phyloP scores from a whole-genome alignment of 2,797 vertebrate species.

The Sorex maritimensis region DNA sequence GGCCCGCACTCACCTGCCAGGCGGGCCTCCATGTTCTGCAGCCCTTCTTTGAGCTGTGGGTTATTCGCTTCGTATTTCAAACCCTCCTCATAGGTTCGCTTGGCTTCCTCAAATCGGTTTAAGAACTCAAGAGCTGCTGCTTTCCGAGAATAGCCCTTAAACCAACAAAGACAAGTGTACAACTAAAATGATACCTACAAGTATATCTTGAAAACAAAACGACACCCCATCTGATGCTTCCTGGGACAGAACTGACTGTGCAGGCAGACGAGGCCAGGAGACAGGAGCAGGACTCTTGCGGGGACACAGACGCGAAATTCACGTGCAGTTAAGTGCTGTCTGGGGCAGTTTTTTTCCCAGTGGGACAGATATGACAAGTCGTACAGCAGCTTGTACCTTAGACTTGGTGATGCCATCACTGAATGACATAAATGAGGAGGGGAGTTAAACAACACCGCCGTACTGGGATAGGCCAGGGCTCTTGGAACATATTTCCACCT shows the following conservation, averaged over 20 bases:
- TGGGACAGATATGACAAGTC: too few relatives aligned
- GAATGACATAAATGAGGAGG: too few relatives aligned
- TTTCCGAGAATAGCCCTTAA: conserved; percentile 97
- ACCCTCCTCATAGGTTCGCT: conserved; percentile 95
- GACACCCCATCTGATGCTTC: not conserved
- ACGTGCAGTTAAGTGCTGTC: too few relatives aligned
- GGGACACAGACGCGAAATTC: too few relatives aligned
- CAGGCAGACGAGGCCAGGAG: too few relatives aligned
- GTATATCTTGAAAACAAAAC: not conserved
- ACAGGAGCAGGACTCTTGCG: too few relatives aligned
- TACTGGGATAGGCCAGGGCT: too few relatives aligned
- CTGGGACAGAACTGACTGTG: not conserved
- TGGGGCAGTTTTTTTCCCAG: too few relatives aligned
- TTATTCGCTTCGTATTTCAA: conserved; percentile 94
- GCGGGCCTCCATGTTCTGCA: conserved; percentile 93
- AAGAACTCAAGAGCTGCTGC: conserved; percentile 97
- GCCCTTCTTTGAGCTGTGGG: conserved; percentile 93
- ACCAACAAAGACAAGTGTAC: not conserved
- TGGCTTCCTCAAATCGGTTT: conserved; percentile 96
- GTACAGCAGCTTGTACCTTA: too few relatives aligned
- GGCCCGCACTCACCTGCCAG: conserved; percentile 90
- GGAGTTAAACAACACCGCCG: too few relatives aligned
- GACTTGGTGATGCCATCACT: too few relatives aligned
- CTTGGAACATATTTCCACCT: too few relatives aligned
- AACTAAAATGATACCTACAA: not conserved